phyloP scores from a whole-genome alignment of 2,797 vertebrate genomes.

The Rousettus madagascariensis region DNA sequence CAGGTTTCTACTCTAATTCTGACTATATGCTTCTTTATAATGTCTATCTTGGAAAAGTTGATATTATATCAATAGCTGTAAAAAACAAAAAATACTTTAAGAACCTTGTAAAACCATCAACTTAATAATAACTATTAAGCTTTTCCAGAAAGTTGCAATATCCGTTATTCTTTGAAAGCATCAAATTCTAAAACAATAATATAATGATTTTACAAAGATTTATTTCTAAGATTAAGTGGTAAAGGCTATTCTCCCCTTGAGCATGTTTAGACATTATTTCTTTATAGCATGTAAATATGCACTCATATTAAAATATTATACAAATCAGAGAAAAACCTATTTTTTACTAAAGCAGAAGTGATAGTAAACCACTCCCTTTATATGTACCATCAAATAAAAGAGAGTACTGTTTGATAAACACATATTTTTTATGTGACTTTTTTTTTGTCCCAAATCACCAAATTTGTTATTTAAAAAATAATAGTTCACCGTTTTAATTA shows the following conservation, averaged over 20 bases:
- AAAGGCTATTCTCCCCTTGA: background rate
- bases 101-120: background rate
- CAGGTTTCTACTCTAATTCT: background rate
- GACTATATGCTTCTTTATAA: background rate
- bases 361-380: background rate
- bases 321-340: background rate
- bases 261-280: background rate
- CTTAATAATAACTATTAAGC: slow-evolving; percentile 45
- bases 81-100: slow-evolving; percentile 5
- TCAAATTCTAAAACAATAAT: slow-evolving; percentile 18
- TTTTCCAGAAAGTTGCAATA: background rate
- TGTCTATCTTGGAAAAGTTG: background rate
- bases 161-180: slow-evolving; percentile 54
- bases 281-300: background rate
- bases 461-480: background rate
- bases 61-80: background rate
- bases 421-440: background rate
- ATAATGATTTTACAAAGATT: slow-evolving; percentile 44
- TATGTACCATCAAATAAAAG: background rate
- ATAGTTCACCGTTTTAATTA: background rate
- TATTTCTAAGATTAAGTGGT: slow-evolving; percentile 40
- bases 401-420: background rate
- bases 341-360: background rate
- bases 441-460: background rate
- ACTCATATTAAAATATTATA: background rate